These are phyloP conservation scores for Lamellibrachia satsuma DNA, from an alignment of 2,888 invertebrate species.

Conservation along the genomic window DNA sequence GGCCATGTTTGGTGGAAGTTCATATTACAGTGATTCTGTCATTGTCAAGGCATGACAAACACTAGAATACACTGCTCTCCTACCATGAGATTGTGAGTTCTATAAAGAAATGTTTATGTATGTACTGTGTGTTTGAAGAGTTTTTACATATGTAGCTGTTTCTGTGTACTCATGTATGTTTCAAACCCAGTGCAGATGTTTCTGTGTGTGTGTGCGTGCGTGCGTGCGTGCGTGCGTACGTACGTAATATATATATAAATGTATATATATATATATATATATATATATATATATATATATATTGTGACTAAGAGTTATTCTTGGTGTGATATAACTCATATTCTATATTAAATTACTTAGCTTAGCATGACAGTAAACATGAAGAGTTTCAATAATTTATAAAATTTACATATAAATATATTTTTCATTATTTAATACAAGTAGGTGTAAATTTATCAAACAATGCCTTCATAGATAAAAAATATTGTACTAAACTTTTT, in stretches of 20 bases:
- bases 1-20: background rate
- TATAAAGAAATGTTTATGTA: background rate
- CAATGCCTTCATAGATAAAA: no score
- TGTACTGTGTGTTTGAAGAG: background rate
- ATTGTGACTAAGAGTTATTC: no score
- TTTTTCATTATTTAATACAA: no score
- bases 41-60: background rate
- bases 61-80: background rate
- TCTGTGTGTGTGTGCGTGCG: background rate
- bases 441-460: no score
- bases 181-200: background rate
- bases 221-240: background rate
- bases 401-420: no score
- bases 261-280: background rate
- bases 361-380: no score
- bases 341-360: no score
- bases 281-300: background rate
- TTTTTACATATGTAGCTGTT: background rate
- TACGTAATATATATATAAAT: background rate
- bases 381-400: no score
- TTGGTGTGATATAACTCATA: no score
- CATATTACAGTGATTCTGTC: background rate
- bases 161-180: background rate
- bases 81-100: background rate
- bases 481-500: no score